Percentiles rank a stretch among this genome's conserved stretches.
These are phyloP conservation scores for Semotilus atromaculatus DNA, from an alignment of 2,797 vertebrate species.

Conservation along the genomic window DNA sequence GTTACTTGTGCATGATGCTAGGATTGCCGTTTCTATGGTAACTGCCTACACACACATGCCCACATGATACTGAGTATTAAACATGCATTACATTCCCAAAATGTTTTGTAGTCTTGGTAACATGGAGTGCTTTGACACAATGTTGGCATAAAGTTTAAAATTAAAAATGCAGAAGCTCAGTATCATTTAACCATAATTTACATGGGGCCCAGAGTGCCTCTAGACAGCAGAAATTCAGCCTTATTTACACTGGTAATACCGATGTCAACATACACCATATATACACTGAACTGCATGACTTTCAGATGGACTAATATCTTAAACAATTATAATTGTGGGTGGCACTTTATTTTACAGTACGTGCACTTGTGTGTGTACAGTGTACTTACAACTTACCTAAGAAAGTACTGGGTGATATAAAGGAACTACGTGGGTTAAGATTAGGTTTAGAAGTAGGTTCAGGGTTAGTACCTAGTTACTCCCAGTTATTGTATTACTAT, in stretches of 20 bases:
- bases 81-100: conserved; percentile 65
- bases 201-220: neutral
- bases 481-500: too few relatives aligned
- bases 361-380: too few relatives aligned
- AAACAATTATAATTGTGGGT: neutral
- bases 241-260: conserved; percentile 5
- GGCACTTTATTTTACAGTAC: too few relatives aligned
- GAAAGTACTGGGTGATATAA: too few relatives aligned
- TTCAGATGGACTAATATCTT: neutral
- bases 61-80: conserved; percentile 70
- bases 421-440: too few relatives aligned
- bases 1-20: conserved; percentile 74
- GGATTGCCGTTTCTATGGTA: conserved; percentile 77
- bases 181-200: conserved; percentile 26
- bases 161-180: conserved; percentile 55
- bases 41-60: conserved; percentile 77
- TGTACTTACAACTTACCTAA: too few relatives aligned
- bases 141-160: conserved; percentile 60
- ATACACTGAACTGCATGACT: neutral
- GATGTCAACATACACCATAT: neutral
- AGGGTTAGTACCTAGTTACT: too few relatives aligned
- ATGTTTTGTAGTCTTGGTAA: conserved; percentile 62
- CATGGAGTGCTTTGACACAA: conserved; percentile 52
- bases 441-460: too few relatives aligned
- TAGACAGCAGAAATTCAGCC: conserved; percentile 11